phyloP scores from a whole-genome alignment of 1,140 invertebrate species.

The Caenorhabditis remanei region DNA sequence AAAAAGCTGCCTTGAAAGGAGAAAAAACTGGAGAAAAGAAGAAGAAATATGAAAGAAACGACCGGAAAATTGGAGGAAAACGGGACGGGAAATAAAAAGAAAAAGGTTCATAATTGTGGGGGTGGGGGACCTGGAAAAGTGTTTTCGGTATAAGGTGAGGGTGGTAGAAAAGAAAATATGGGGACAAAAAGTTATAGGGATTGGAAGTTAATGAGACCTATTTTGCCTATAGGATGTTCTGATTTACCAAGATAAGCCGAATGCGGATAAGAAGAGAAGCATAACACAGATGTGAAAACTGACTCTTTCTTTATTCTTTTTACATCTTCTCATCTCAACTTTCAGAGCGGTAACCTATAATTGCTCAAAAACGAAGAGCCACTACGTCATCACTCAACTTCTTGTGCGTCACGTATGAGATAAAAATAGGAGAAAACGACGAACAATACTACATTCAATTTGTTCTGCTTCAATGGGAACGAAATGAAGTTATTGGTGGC shows the following conservation, averaged over 20 bases:
- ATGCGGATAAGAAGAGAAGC: background rate
- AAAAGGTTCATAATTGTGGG: background rate
- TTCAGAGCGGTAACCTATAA: background rate
- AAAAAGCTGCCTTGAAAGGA: background rate
- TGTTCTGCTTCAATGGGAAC: too few relatives aligned
- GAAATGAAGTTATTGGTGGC: too few relatives aligned
- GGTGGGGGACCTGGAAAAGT: background rate
- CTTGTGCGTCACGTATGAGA: background rate
- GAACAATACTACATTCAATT: too few relatives aligned
- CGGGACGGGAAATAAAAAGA: too few relatives aligned
- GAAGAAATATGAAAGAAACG: background rate
- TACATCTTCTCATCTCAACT: background rate
- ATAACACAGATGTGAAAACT: background rate
- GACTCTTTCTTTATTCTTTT: background rate
- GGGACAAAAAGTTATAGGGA: background rate
- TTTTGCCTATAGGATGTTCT: background rate
- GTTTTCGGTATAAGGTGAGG: background rate
- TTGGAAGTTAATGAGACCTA: background rate
- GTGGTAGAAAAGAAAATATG: background rate
- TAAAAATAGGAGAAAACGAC: too few relatives aligned
- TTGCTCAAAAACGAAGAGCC: conserved; percentile 2
- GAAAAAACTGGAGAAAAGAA: background rate
- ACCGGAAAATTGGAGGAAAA: background rate
- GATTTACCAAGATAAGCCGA: too few relatives aligned
- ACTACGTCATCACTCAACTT: background rate